phyloP scores from a whole-genome alignment of 1,140 invertebrate genomes.

The Bombus cullumanus region DNA sequence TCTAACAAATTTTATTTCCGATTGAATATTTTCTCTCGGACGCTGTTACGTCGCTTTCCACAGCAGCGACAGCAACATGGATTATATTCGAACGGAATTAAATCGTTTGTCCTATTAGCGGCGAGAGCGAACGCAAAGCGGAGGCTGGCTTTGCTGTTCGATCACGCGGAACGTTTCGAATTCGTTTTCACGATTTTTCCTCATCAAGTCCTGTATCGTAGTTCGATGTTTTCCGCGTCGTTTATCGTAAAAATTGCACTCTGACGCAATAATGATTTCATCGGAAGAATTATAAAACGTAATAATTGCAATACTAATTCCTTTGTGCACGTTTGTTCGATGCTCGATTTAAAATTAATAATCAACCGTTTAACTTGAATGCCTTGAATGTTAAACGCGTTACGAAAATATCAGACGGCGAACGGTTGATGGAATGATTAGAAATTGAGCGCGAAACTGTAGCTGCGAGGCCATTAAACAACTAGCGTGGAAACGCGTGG shows the following conservation, averaged over 20 bases:
- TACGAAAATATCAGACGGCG: not conserved
- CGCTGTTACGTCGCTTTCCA: not conserved
- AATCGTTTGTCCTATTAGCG: conserved; percentile 34
- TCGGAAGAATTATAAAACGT: not conserved
- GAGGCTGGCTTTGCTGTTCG: not conserved
- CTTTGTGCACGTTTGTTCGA: not conserved
- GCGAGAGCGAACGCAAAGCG: not conserved
- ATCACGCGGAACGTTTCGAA: not conserved
- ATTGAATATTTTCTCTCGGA: no score
- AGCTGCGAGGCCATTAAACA: not conserved
- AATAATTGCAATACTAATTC: not conserved
- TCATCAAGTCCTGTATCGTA: not conserved
- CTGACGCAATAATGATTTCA: no score
- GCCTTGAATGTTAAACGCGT: not conserved
- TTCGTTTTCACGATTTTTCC: not conserved
- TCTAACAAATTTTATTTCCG: no score
- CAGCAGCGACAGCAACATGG: not conserved
- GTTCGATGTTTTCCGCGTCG: not conserved
- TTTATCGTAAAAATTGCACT: conserved; percentile 2
- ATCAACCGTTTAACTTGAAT: no score
- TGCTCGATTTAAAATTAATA: not conserved
- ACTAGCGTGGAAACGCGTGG: not conserved
- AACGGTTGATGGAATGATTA: not conserved
- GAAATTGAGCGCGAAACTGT: not conserved
- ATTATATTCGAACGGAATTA: conserved; percentile 32